Evolutionary conservation across 2,113 vertebrate genomes (phyloP).

Genomic region (Macrotus californicus): DNA sequence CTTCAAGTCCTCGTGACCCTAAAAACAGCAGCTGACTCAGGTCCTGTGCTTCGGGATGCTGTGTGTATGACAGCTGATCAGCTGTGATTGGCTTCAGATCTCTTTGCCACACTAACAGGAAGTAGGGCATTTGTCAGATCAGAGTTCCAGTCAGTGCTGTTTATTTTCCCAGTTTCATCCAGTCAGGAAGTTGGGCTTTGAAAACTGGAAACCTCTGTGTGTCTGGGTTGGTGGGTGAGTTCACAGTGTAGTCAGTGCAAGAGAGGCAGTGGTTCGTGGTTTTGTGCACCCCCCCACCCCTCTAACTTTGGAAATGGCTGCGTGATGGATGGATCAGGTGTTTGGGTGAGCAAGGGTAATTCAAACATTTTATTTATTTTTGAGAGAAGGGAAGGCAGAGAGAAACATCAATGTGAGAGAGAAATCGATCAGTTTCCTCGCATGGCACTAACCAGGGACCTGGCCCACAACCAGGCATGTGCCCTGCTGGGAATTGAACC

Average conservation of each 20-base stretch:
- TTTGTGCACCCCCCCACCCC: neutral
- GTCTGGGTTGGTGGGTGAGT: neutral
- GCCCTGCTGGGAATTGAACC: too few species aligned
- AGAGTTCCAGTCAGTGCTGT: slow-evolving; percentile 1
- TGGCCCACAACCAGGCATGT: too few species aligned
- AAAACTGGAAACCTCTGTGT: slow-evolving; percentile 11
- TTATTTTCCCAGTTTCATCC: slow-evolving; percentile 52
- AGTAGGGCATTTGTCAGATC: slow-evolving; percentile 39
- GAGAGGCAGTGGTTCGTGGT: neutral
- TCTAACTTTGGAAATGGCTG: neutral
- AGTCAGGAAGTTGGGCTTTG: slow-evolving; percentile 34
- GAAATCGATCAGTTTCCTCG: too few species aligned
- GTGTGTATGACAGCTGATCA: neutral
- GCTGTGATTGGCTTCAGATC: neutral
- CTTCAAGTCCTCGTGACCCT: neutral
- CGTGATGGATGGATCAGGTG: neutral
- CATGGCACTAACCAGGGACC: too few species aligned
- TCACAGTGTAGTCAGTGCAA: neutral
- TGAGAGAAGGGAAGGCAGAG: too few species aligned
- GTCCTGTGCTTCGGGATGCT: neutral
- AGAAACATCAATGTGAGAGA: too few species aligned
- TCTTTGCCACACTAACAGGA: neutral
- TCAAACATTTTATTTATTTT: neutral
- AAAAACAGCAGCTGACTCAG: neutral
- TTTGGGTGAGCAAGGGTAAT: neutral